Evolutionary conservation across 2,113 vertebrate genomes (phyloP), one percentile per base, ranked within the genome.

Genomic region (Dendropsophus ebraccatus): DNA sequence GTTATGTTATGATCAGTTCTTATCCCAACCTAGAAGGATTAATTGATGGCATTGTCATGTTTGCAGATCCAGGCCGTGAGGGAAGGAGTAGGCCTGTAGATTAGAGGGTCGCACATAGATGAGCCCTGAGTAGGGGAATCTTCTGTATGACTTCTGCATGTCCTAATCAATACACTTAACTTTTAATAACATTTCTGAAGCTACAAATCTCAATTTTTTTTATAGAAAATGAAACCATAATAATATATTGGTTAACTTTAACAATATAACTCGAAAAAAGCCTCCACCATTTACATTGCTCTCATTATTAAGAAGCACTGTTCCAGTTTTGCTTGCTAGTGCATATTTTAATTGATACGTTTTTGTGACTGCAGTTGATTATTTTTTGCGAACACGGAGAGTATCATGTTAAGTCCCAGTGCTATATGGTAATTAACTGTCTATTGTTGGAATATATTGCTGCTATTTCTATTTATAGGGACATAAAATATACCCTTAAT

Each of bases 351-450:
- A 81, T 86, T 73, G 76, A 72, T 86, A 35, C 58, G 11, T 58
- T 47, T 86, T 81, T 80, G 69, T 60, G n/a, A 45, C 84, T 60
- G 49, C 32, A 74, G 65, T 73, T 87, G 77, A 81, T 81, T 87
- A 87, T 81, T 74, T 81, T 74, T 47, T 87, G 49, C 13, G 50
- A 47, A 72, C 54, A 74, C 35, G 62, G 69, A 87, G 49, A 73
- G 54, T 45, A 58, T 72, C 35, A 54, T 72, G 30, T 79, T 79
- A 80, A 72, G 52, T 81, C 85, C 77, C 78, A 81, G 35, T 30
- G 69, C 65, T 81, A 62, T 60, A 74, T 47, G 70, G 78, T 87
- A 87, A 87, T 87, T 87, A 87, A 81, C 81, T 81, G 78, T 35
- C 77, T 72, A 72, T 86, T 87, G 78, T 81, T 80, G 52, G 65